Evolutionary conservation across 2,888 invertebrate genomes (phyloP), one percentile per base, ranked within the genome.

Genomic region (Notocelia uddmanniana): DNA sequence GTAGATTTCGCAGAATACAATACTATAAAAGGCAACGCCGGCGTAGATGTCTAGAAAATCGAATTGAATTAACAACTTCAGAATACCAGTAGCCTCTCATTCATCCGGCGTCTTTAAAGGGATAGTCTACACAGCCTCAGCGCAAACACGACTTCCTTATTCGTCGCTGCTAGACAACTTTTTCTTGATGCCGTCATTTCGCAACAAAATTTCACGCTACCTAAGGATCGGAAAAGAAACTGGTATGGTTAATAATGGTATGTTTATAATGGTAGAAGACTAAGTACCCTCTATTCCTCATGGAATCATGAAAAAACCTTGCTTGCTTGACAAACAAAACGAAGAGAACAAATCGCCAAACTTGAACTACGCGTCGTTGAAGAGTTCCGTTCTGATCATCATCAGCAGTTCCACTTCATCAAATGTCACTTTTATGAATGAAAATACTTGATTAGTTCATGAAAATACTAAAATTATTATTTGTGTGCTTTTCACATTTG

Each of bases 121-220:
- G 21, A 52, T 67, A 54, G 11, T 60, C 45, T 45, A 18, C 50
- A 52, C 19, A 11, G 50, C n/a, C 34, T 26, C 37, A 64, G 50
- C 34, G 48, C 37, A 31, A 31, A 52, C 60, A 34, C 41, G 21
- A 41, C 45, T 67, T 55, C 67, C 54, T 60, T 60, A 54, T 54
- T 31, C 26, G 59, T 67, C 34, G 26, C 9, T 60, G 37, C 67
- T 55, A 37, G 73, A 67, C 74, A 67, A 73, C 74, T 76, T 75
- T 76, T 74, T 73, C 73, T 63, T n/a, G 45, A 48, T 2, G 18
- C n/a, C 18, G 31, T 26, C 48, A 64, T 76, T 72, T 74, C 73
- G 73, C 62, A 73, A 70, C 45, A 55, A 45, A 60, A 76, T 74
- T 74, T 73, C 74, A 73, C 69, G 50, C 64, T 26, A 54, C 59